Evolutionary conservation across 2,888 invertebrate genomes (phyloP), one percentile per base, ranked within the genome.

Genomic region (Mystacides longicornis): DNA sequence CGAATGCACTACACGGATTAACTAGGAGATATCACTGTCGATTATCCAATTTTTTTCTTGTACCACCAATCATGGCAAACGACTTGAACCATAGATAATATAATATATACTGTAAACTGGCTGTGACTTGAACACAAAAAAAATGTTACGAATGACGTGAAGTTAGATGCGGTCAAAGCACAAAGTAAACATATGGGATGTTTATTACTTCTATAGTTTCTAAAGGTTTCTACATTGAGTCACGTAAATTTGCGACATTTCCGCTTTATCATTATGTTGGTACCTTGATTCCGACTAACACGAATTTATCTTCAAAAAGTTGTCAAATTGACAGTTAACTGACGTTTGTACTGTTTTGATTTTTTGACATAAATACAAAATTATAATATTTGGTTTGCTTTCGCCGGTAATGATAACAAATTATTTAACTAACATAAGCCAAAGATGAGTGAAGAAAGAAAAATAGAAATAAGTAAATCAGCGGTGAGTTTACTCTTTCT

Each of bases 381-480:
- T 7, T 11, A 7, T 27, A 7, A 11, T 27, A 7, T 27, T 27
- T 5, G 27, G 5, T 27, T 27, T 27, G 27, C 11, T 5, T 27
- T 27, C 27, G 27, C 27, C 7, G 27, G 11, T 27, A 5, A 11
- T 27, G 27, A 11, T 11, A 7, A 3, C 16, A 37, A 33, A 45
- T 49, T 23, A 51, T 46, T 52, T 23, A 7, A 55, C 37, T n/a
- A 5, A 27, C 5, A 5, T 27, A 7, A 5, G 5, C 27, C 7
- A 20, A 52, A 54, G n/a, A 60, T 60, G 60, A 58, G 58, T 46
- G 49, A 56, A 20, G 64, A 69, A 0, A 77, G 77, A 65, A 76
- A 75, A 64, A 72, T 77, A 57, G 65, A 74, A 49, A 78, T 78
- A 58, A 79, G 77, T 62, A 79, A 77, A 67, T 79, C 80, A 19